Base-by-base conservation (phyloP, 2,797 vertebrate genomes). In the Crocidura indochinensis region DNA sequence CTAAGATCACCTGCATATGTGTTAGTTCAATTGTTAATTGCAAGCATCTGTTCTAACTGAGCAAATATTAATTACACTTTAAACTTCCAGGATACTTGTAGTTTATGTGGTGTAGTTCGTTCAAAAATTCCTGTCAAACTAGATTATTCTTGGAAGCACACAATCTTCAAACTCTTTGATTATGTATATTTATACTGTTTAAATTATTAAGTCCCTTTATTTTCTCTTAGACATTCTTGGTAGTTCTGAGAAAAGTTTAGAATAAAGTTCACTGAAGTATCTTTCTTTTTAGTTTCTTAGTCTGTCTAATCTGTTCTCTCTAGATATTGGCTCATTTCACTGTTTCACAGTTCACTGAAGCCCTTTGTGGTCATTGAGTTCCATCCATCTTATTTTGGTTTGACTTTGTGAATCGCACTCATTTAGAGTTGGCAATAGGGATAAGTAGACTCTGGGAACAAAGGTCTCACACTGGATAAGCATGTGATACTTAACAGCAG, bases 341-440 rank as follows among this genome's bases (percentile, higher is more conserved):
- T 91, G 67, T 93, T 95, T 95, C 77, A 95, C 93, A 91, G 94
- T 88, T 93, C 90, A 91, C 17, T 88, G 95, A 86, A 95, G 51
- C 29, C 12, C 26, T 88, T 84, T 92, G 73, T 93, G 96, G 85
- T 96, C 80, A 87, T 49, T 38, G 80, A 84, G 49, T 92, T 17
- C 29, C 80, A 95, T 94, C 83, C 83, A 91, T 95, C 93, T 95
- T 91, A 86, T 67, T 96, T 88, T 73, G 47, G 38, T 15, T 26
- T 94, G 82, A 91, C 65, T 94, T 86, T 90, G 74, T 85, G 87
- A 92, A 83, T 92, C 46, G 88, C 77, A 73, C 47, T 83, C 73
- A 84, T 80, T 91, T 75, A 84, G 31, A 93, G 44, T 68, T 69
- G 74, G 84, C 1, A 0, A 38, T 17, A 53, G 20, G 44, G 31